Evolutionary conservation across 2,888 invertebrate species (phyloP), one percentile per base, ranked within the genome.

Genomic region (Sminthurinus aureus): DNA sequence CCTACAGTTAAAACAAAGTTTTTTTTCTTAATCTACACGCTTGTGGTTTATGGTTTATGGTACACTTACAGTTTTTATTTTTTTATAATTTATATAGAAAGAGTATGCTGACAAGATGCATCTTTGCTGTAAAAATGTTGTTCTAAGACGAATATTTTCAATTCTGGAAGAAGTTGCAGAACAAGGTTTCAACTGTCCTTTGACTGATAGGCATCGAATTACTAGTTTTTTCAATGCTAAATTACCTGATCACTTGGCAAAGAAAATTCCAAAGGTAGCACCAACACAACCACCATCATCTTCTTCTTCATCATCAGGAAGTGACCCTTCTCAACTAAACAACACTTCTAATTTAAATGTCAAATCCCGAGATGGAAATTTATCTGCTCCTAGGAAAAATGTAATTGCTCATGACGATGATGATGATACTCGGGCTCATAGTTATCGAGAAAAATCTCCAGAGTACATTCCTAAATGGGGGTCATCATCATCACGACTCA

Each of bases 71-170:
- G 2, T 73, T 18, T 12, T 38, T 51, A 75, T 26, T 13, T 79
- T 15, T 15, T 79, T 8, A 58, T 79, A 2, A 20, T n/a, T 52
- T 84, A 51, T 20, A 52, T 51, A 87, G 87, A 85, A 85, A n/a
- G 84, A 84, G 3, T 84, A 84, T 9, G 85, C 83, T 24, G 38
- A 84, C 13, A 88, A 87, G 84, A 87, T 88, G 87, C 78, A 84
- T 24, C 79, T 84, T 18, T 88, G 88, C 80, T 86, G 86, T 38
- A 79, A 81, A 69, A 88, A 88, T 71, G 71, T 86, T 69, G 86
- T 87, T 0, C 50, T 87, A 73, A 38, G 87, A 64, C 51, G 87
- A 69, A 84, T 86, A 75, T 88, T 82, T 76, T 52, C 87, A 15
- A 79, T 88, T 0, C 84, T 87, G 18, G 83, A 87, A 50, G 85